Evolutionary conservation across 30 jellyfish, hydroid and myxozoan genomes (phyloP).

Genomic region (Hydra vulgaris): DNA sequence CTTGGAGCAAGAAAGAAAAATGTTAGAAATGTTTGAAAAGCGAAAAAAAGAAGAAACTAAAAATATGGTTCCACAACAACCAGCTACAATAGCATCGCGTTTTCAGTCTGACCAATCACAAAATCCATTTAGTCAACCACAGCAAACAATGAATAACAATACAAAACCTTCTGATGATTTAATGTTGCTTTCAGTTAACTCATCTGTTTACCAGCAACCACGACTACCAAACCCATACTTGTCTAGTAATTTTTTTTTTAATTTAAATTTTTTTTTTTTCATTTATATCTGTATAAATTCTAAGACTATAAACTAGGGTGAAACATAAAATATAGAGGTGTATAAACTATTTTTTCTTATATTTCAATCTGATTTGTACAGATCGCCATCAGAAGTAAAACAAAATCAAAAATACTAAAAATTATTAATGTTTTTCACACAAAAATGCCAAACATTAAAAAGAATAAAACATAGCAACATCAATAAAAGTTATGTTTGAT

Average conservation of each 20-base stretch:
- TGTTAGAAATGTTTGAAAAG: conserved; percentile 40
- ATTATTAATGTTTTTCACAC: no score
- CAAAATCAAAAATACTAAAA: no score
- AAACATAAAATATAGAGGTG: no score
- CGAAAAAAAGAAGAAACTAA: conserved; percentile 2
- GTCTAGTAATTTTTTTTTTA: background rate
- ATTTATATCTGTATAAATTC: no score
- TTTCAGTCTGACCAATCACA: background rate
- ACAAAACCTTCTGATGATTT: conserved; percentile 25
- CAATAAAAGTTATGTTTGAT: no score
- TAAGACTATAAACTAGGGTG: no score
- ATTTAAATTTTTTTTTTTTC: background rate
- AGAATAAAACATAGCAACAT: no score
- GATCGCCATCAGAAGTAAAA: no score
- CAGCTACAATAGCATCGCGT: background rate
- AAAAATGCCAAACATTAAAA: no score
- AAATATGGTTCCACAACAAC: background rate
- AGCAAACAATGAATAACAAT: background rate
- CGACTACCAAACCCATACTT: background rate
- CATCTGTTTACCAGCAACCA: background rate
- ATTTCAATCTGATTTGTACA: no score
- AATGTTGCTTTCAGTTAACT: conserved; percentile 4
- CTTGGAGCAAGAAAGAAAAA: conserved; percentile 62
- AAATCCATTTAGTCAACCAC: conserved; percentile 15
- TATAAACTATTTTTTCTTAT: no score